Percentiles rank a stretch among this genome's conserved stretches.
phyloP scores from a whole-genome alignment of 2,113 vertebrate species.

The Sakesphorus luctuosus region DNA sequence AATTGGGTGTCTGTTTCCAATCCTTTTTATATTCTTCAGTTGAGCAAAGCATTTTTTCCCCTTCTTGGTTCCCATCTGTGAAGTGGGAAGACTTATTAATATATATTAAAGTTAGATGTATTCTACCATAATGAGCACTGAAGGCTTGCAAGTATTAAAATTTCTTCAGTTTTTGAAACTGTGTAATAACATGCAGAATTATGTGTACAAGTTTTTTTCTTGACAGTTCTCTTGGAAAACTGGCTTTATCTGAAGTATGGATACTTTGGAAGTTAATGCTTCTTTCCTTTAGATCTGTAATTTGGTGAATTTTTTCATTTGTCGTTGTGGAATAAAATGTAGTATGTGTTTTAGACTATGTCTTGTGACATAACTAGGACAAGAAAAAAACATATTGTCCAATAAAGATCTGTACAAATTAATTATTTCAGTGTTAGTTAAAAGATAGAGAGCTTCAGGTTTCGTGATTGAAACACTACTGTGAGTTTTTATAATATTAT shows the following conservation, averaged over 20 bases:
- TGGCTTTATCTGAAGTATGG: neutral
- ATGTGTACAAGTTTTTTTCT: neutral
- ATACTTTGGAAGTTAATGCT: neutral
- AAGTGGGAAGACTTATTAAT: slow-evolving; percentile 65
- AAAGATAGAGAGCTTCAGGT: neutral
- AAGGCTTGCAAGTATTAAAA: slow-evolving; percentile 28
- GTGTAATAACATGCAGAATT: neutral
- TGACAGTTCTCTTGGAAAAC: neutral
- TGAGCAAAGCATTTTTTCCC: neutral
- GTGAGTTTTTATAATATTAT: neutral
- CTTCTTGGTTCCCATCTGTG: slow-evolving; percentile 36
- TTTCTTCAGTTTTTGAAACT: neutral
- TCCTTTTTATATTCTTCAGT: slow-evolving; percentile 7
- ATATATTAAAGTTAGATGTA: slow-evolving; percentile 36
- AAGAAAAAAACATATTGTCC: neutral
- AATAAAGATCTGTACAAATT: neutral
- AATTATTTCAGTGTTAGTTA: neutral
- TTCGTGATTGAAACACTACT: neutral
- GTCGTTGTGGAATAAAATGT: neutral
- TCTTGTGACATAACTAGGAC: neutral
- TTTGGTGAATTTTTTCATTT: neutral
- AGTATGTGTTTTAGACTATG: neutral
- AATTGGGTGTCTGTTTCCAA: slow-evolving; percentile 21
- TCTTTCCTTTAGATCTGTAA: neutral
- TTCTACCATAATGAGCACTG: slow-evolving; percentile 1